Evolutionary conservation across 2,888 invertebrate species (phyloP).

Genomic region (Caenorhabditis panamensis): DNA sequence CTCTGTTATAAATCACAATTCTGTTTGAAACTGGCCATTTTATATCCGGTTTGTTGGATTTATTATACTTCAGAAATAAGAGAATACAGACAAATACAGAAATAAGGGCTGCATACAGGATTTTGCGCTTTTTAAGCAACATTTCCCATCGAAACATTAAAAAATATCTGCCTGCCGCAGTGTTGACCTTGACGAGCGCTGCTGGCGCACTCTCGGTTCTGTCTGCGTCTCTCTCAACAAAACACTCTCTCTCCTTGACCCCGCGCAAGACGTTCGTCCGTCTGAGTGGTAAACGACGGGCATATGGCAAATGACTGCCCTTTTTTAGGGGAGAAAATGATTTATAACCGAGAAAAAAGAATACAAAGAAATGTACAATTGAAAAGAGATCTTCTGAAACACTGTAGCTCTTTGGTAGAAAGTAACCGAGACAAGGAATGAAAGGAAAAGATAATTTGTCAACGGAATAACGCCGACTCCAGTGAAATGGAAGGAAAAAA

Average conservation of each 20-base stretch:
- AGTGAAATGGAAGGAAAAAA: background rate
- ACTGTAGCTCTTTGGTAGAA: background rate
- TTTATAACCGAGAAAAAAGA: background rate
- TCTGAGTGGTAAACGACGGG: background rate
- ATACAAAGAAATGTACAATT: background rate
- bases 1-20: constrained; percentile 71
- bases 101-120: constrained; percentile 13
- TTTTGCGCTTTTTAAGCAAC: constrained; percentile 43
- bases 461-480: background rate
- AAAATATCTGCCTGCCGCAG: constrained; percentile 11
- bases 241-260: background rate
- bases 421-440: background rate
- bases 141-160: constrained; percentile 8
- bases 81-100: constrained; percentile 29
- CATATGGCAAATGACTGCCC: background rate
- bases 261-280: background rate
- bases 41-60: background rate
- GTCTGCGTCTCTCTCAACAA: constrained; percentile 10
- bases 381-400: background rate
- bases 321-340: background rate
- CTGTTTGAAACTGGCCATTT: constrained; percentile 33
- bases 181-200: background rate
- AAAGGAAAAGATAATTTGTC: background rate
- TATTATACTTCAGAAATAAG: constrained; percentile 8
- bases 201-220: constrained; percentile 18